Base-by-base conservation (phyloP, 2,113 vertebrate genomes). In the Scolopax mira region DNA sequence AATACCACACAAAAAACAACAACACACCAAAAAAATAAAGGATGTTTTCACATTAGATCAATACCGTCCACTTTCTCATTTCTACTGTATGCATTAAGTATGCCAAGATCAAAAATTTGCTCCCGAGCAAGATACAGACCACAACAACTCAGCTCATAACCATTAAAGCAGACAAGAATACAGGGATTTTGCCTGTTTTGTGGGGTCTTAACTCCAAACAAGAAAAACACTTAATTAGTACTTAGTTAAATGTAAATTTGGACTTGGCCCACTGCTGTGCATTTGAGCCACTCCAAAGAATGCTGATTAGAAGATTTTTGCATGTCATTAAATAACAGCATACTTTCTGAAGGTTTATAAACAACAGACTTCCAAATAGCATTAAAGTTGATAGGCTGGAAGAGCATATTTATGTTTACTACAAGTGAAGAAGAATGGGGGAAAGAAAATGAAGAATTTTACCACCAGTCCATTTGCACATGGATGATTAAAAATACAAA, bases 171-270 rank as follows among this genome's bases (percentile, higher is more conserved):
- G 30, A 66, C 7, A 80, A 54, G 48, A 84, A 49, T 7, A 31
- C 0, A 18, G 1, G 4, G 4, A 0, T 4, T 65, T 44, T 66
- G 15, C 18, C 58, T 3, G 3, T 77, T 74, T 73, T 6, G 1
- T 19, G 67, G 23, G 7, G 13, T 75, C 42, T 67, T 74, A 78
- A 74, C 37, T 79, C 31, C 15, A 58, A 52, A 31, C 23, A 69
- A 87, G 30, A 67, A 70, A 48, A 75, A 22, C 5, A 48, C 3
- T 54, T 83, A 33, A 74, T 23, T 55, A 70, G 13, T 8, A 55
- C 17, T 48, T 30, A 37, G 33, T 23, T 21, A 89, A 87, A 78
- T 10, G 39, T 64, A 33, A 84, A 71, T 66, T 66, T 75, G 28
- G 61, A 87, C 39, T 72, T 51, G 35, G 72, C 30, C 78, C 13